A percentile compares a stretch with the other conserved stretches of the same genome.
phyloP scores from a whole-genome alignment of 2,113 vertebrate genomes.

The Polypterus bichir region DNA sequence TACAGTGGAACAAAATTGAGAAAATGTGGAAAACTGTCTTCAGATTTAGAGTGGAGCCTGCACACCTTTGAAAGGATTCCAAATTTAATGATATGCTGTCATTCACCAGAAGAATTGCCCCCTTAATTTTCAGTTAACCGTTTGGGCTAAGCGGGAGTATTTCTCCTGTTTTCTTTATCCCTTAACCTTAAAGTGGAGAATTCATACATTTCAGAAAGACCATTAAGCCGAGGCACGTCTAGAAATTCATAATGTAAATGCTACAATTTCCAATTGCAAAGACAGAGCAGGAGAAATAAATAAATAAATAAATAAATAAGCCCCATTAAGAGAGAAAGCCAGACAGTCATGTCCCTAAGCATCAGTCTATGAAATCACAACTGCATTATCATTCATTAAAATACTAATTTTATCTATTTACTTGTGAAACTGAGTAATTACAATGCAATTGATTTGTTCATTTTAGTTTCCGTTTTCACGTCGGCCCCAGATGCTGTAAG shows the following conservation, averaged over 20 bases:
- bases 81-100: no score
- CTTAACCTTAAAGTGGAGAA: neutral
- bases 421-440: neutral
- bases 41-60: no score
- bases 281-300: neutral
- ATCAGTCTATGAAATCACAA: neutral
- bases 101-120: no score
- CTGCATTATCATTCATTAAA: neutral
- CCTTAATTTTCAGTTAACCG: no score
- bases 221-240: neutral
- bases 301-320: neutral
- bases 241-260: neutral
- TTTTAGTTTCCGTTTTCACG: constrained; percentile 18
- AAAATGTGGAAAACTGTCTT: no score
- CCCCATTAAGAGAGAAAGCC: neutral
- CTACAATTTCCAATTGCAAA: neutral
- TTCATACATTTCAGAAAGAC: neutral
- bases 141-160: no score
- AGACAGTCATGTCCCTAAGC: neutral
- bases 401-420: neutral
- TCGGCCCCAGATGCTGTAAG: constrained; percentile 33
- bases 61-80: no score
- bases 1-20: no score
- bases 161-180: no score
- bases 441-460: constrained; percentile 8